Base-by-base conservation (phyloP, 2,797 vertebrate species). In the Sebastolobus alascanus region DNA sequence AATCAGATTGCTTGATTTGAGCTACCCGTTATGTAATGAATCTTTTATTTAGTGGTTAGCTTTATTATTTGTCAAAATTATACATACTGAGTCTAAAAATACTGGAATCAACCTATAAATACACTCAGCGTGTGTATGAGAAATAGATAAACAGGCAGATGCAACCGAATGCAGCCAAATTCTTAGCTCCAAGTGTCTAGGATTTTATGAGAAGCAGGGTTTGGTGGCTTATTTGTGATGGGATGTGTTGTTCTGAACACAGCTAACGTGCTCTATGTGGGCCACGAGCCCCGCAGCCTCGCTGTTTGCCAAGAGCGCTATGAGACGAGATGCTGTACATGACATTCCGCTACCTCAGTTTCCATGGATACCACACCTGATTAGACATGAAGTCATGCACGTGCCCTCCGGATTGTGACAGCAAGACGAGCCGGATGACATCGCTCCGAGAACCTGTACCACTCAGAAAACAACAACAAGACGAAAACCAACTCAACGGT, bases 291-390 rank as follows among this genome's bases (percentile, higher is more conserved):
- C 84, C 16, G 61, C 72, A 84, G 87, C 84, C 76, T 87, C 10
- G 8, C 76, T 80, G 82, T 86, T 85, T 91, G 89, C 85, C 80
- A 84, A 80, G 58, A 83, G 72, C 79, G 79, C 74, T 85, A 82
- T 64, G 81, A 89, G 89, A 92, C 22, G 40, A 88, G 80, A 87
- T 86, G 86, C 86, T 60, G 68, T 75, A 87, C 87, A 91, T 92
- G 90, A 89, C 85, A 89, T 91, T 89, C 88, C 27, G 86, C 87
- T 94, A 89, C 85, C 83, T 86, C 89, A 91, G 94, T 94, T 95
- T 93, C 94, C 94, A 94, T 94, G 94, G 93, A 84, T 90, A 95
- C 94, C 80, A 84, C 88, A 94, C 93, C 90, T 93, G 93, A 93
- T 95, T 94, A 93, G 90, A 90, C 88, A 84, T 43, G 84, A 92